A percentile compares a stretch with the other conserved stretches of the same genome.
Conservation (phyloP, 1,140 invertebrate species). For the Drepana arcuata region DNA sequence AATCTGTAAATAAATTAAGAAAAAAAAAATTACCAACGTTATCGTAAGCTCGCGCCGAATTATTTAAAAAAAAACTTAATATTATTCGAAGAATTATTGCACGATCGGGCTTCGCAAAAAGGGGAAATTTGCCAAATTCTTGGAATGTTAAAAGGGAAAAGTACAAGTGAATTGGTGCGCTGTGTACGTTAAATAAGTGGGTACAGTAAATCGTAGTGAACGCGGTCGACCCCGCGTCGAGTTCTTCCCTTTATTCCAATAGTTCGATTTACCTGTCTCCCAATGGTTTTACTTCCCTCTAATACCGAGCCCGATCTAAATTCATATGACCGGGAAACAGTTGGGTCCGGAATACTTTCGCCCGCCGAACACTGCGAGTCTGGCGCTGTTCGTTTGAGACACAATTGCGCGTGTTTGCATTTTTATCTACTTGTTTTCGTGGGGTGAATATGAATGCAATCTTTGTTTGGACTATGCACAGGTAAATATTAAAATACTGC, state of each 20-base stretch:
- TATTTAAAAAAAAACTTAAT: no score
- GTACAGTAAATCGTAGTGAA: no score
- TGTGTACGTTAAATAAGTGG: no score
- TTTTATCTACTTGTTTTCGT: constrained; percentile 66
- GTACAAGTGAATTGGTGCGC: no score
- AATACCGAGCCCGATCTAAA: constrained; percentile 59
- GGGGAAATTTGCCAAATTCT: no score
- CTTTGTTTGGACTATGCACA: constrained; percentile 43
- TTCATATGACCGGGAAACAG: constrained; percentile 64
- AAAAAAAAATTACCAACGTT: no score
- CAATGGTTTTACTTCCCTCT: constrained; percentile 43
- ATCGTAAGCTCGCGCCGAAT: no score
- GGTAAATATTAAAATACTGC: constrained; percentile 48
- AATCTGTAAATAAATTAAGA: no score
- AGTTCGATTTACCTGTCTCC: constrained; percentile 55
- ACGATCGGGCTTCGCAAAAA: no score
- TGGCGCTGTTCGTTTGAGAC: constrained; percentile 47
- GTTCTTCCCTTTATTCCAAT: constrained; percentile 44
- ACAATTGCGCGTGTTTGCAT: constrained; percentile 65
- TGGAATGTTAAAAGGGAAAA: no score
- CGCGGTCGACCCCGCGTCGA: no score
- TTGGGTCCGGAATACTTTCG: constrained; percentile 47
- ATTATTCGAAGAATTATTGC: no score
- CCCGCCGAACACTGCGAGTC: constrained; percentile 11
- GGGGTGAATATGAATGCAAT: constrained; percentile 55